Evolutionary conservation across 1,140 invertebrate genomes (phyloP), one percentile per base, ranked within the genome.

Genomic region (Megalonaias nervosa): DNA sequence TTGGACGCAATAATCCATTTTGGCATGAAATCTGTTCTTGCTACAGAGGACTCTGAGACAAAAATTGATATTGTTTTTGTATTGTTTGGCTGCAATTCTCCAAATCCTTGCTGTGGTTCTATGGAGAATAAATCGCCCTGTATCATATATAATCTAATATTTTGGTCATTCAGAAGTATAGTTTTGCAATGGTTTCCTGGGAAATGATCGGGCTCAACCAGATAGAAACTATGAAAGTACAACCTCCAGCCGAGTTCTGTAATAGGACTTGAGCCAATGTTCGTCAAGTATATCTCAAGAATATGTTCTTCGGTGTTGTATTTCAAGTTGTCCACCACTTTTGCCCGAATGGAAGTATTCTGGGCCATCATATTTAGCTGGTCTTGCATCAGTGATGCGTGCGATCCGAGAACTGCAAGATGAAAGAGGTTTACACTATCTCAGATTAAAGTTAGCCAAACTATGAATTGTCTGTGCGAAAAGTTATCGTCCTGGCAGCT

Each of bases 101-200:
- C 59, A 67, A 77, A 77, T 5, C 75, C 75, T 23, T 15, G 38
- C 5, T 56, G 66, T 14, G 75, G 75, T 57, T 77, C 75, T 0
- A 77, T n/a, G 15, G 65, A 77, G 21, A 71, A 77, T 23, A 77
- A 67, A 31, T 77, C 75, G 14, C 75, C 75, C 60, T 77, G 75
- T n/a, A 77, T 31, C 75, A 77, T 77, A 17, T 64, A 60, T 2
- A 77, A n/a, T 13, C 62, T 23, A 4, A 77, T 31, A 56, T 71
- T 61, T 60, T 77, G 68, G 3, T 48, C 16, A 12, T 71, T 23
- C 15, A 71, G 61, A n/a, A 66, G 68, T 1, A 71, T 60, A 5
- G 67, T 59, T 58, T 48, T 77, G 2, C 81, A 80, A 31, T 71
- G 65, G 19, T 71, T 71, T n/a, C 71, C 67, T 15, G 75, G 75